Evolutionary conservation across 2,888 invertebrate genomes (phyloP).

Genomic region (Andricus curvator): DNA sequence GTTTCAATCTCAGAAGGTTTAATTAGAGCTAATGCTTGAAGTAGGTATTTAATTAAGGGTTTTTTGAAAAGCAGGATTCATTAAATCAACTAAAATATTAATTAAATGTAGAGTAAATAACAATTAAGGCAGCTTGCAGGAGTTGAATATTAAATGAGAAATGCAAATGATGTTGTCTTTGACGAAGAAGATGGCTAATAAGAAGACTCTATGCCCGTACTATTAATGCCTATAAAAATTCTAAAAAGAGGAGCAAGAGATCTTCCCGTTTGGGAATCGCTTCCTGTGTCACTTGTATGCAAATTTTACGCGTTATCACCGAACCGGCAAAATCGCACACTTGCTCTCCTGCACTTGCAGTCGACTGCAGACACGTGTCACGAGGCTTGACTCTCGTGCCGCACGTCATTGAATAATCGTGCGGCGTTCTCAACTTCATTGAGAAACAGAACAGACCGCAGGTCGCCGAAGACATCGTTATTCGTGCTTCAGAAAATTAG

Average conservation of each 20-base stretch:
- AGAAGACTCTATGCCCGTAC: neutral
- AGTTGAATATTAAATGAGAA: slow-evolving; percentile 17
- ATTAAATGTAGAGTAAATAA: slow-evolving; percentile 12
- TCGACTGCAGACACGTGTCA: slow-evolving; percentile 34
- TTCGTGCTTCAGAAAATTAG: slow-evolving; percentile 19
- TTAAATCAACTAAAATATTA: slow-evolving; percentile 10
- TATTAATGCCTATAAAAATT: neutral
- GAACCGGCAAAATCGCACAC: slow-evolving; percentile 36
- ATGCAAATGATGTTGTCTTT: slow-evolving; percentile 38
- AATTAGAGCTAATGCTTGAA: neutral
- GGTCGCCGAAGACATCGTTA: slow-evolving; percentile 10
- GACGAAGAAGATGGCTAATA: neutral
- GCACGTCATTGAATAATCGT: slow-evolving; percentile 41
- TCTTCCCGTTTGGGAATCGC: slow-evolving; percentile 31
- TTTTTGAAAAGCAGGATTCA: neutral
- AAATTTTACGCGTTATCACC: slow-evolving; percentile 13
- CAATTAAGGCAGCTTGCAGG: neutral
- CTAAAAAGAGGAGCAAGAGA: neutral
- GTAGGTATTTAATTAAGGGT: neutral
- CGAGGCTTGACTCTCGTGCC: slow-evolving; percentile 35
- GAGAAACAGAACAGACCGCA: slow-evolving; percentile 36
- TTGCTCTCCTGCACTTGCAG: slow-evolving; percentile 34
- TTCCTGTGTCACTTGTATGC: slow-evolving; percentile 34
- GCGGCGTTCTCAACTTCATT: slow-evolving; percentile 40
- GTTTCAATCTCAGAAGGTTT: neutral